These are phyloP conservation scores for Ceratosolen fusciceps DNA, from an alignment of 1,140 invertebrate genomes.

Conservation along the genomic window DNA sequence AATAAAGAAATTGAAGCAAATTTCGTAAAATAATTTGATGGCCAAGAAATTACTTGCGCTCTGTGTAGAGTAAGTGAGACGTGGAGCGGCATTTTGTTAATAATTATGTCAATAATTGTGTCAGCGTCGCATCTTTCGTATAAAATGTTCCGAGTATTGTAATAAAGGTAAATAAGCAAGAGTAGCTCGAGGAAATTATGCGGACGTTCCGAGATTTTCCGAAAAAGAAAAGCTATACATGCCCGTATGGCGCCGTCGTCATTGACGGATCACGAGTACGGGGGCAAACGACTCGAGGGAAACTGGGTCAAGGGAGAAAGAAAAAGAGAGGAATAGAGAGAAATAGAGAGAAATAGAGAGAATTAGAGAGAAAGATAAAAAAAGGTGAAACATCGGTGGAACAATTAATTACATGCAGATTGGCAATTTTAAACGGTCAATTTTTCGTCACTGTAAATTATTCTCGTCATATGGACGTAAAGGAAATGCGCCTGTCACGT, in stretches of 20 bases:
- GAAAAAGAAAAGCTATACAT: neutral
- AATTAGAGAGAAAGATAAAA: no score
- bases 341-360: neutral
- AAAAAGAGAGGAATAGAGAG: neutral
- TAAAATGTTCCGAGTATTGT: no score
- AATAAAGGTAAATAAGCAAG: no score
- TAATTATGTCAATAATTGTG: no score
- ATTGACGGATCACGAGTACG: conserved; percentile 14
- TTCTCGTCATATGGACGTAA: neutral
- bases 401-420: no score
- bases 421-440: neutral
- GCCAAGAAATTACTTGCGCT: no score
- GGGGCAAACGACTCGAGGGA: neutral
- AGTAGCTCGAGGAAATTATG: neutral
- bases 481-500: neutral
- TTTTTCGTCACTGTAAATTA: neutral
- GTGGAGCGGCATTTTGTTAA: no score
- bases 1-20: no score
- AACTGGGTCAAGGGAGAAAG: conserved; percentile 22
- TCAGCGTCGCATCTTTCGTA: no score
- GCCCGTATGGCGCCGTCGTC: neutral
- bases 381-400: no score
- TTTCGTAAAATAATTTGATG: no score
- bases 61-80: no score
- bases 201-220: neutral